Percentiles rank a stretch among this genome's conserved stretches.
Conservation (phyloP, 2,888 invertebrate genomes). For the Norana najaformis region DNA sequence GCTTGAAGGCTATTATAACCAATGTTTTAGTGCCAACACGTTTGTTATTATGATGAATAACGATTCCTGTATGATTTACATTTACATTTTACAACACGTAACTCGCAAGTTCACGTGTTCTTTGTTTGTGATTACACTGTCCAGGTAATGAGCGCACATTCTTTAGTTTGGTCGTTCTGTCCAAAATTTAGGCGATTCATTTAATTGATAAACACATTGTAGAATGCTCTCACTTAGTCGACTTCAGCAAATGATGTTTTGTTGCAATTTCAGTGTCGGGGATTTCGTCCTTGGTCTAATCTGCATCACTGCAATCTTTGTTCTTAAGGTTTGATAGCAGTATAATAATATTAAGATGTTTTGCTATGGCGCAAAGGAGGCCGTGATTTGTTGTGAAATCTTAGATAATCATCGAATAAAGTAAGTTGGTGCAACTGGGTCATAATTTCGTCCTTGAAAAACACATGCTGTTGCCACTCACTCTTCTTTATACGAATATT, state of each 20-base stretch:
- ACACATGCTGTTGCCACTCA: neutral
- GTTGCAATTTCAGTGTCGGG: slow-evolving; percentile 37
- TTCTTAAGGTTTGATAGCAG: slow-evolving; percentile 37
- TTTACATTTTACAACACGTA: too few relatives aligned
- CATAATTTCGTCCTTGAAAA: neutral
- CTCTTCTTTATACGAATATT: neutral
- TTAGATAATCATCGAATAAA: neutral
- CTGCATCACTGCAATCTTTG: slow-evolving; percentile 36
- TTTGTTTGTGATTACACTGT: too few relatives aligned
- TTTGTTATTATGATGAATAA: too few relatives aligned
- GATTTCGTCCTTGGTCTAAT: slow-evolving; percentile 39
- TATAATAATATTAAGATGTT: neutral
- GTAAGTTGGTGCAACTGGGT: neutral
- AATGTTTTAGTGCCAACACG: too few relatives aligned
- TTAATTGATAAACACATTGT: too few relatives aligned
- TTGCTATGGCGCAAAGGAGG: neutral
- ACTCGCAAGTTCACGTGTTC: too few relatives aligned
- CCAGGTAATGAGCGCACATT: too few relatives aligned
- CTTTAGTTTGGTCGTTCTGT: too few relatives aligned
- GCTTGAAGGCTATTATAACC: neutral
- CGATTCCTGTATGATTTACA: too few relatives aligned
- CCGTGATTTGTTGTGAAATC: neutral
- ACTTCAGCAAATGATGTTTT: neutral
- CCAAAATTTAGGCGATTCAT: too few relatives aligned
- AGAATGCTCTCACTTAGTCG: too few relatives aligned